Base-by-base conservation (phyloP, 2,797 vertebrate species). In the Chelon auratus region DNA sequence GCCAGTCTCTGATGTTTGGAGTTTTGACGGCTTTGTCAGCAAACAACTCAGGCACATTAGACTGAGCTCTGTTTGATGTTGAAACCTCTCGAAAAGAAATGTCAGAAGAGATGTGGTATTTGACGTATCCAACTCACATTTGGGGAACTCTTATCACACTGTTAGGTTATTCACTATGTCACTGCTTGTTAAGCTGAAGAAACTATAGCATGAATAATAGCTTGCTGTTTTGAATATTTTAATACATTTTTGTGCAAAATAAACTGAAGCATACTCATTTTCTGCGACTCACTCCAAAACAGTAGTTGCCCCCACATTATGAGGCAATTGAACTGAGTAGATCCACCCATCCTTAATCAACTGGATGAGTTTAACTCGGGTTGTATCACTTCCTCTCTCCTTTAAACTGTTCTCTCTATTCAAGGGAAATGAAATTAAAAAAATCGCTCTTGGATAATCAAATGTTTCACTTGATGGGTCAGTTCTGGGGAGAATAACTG, bases 1-100 rank as follows among this genome's bases (percentile, higher is more conserved):
- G 90, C 83, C 91, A 87, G 84, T 90, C 89, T 87, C 47, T 47
- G 30, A 78, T 71, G 89, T 94, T 94, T 94, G 93, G 93, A 93
- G 92, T 93, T 87, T 86, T 93, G 93, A 93, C 92, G 84, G 90
- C 85, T 87, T 75, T 88, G 91, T 93, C 92, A 91, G 90, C 87
- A 93, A 91, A 90, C 92, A 85, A 87, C 94, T 90, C 78, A 30
- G 62, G 68, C 78, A 84, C 69, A 92, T 93, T 94, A 93, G 84
- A 56, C 62, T 87, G 68, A 90, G 58, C 58, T 74, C 71, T 86
- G 90, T 92, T 92, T 93, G 93, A 94, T 89, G 89, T 87, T 74
- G 68, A 84, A 81, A 81, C 52, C 57, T 82, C 56, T 66, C 54
- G 72, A 85, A 85, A 85, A 72, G 42, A 83, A 86, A 70, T 76